Percentiles rank a stretch among this genome's conserved stretches.
Evolutionary conservation across 2,113 vertebrate genomes (phyloP).

Genomic region (Pelodiscus sinensis): DNA sequence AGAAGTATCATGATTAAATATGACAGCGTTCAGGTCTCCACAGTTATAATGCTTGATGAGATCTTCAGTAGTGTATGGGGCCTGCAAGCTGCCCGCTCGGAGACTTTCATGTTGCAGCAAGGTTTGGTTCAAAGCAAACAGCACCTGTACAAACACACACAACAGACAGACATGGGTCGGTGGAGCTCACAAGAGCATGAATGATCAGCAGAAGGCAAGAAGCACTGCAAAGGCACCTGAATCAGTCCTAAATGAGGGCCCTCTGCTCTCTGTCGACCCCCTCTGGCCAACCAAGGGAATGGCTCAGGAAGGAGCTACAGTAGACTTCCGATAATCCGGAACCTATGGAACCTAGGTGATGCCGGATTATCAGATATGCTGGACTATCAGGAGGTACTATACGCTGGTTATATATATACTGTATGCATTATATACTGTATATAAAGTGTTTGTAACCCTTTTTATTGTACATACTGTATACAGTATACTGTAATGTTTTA

Average conservation of each 20-base stretch:
- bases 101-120: slow-evolving; percentile 88
- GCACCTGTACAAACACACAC: slow-evolving; percentile 76
- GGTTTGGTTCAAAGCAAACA: slow-evolving; percentile 91
- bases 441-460: too few species aligned
- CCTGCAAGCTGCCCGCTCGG: slow-evolving; percentile 86
- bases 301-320: background rate
- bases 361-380: too few species aligned
- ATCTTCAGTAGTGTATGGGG: slow-evolving; percentile 87
- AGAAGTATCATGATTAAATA: slow-evolving; percentile 90
- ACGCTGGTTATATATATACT: too few species aligned
- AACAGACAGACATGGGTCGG: background rate
- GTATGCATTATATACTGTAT: too few species aligned
- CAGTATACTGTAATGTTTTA: too few species aligned
- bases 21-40: slow-evolving; percentile 88
- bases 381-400: too few species aligned
- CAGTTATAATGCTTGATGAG: slow-evolving; percentile 93
- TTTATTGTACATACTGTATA: too few species aligned
- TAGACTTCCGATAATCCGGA: too few species aligned
- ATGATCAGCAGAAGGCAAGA: background rate
- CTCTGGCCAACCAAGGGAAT: background rate
- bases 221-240: background rate
- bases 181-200: background rate
- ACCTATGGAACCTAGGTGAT: too few species aligned
- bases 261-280: background rate
- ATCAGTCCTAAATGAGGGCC: background rate